A percentile compares a stretch with the other conserved stretches of the same genome.
Evolutionary conservation across 2,797 vertebrate species (phyloP).

Genomic region (Macropodus opercularis): DNA sequence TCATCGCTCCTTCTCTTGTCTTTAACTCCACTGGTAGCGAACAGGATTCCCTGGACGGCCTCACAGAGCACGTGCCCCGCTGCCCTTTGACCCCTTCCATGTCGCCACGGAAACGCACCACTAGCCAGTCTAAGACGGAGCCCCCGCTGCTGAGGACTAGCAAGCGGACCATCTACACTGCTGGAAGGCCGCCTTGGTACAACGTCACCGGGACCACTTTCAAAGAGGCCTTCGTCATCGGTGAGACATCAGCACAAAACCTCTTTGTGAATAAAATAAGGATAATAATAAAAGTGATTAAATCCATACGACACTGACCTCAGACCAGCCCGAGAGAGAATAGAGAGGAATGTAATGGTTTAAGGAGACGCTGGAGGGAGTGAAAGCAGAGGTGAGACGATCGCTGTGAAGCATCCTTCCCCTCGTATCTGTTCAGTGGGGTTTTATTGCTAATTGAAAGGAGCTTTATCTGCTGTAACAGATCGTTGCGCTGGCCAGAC

Average conservation of each 20-base stretch:
- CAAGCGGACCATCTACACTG: constrained; percentile 92
- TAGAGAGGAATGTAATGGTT: background rate
- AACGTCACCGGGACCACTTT: constrained; percentile 91
- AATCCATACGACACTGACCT: too few species aligned
- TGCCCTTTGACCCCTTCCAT: constrained; percentile 81
- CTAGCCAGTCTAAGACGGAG: constrained; percentile 86
- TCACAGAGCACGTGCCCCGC: constrained; percentile 60
- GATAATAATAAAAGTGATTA: too few species aligned
- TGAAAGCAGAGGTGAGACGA: background rate
- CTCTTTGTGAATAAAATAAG: too few species aligned
- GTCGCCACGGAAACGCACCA: constrained; percentile 83
- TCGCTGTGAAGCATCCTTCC: background rate
- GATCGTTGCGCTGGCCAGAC: background rate
- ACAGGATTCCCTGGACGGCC: constrained; percentile 80
- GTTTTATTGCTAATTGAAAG: constrained; percentile 54
- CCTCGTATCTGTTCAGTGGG: background rate
- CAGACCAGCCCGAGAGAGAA: constrained; percentile 15
- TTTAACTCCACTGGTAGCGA: constrained; percentile 71
- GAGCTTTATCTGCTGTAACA: constrained; percentile 32
- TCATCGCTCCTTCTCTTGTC: background rate
- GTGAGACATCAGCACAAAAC: constrained; percentile 62
- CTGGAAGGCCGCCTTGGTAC: constrained; percentile 91
- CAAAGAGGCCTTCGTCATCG: constrained; percentile 92
- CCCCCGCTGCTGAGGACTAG: constrained; percentile 88
- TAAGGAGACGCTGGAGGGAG: too few species aligned